Base-by-base conservation (phyloP, 2,888 invertebrate genomes). In the Bibio marci region DNA sequence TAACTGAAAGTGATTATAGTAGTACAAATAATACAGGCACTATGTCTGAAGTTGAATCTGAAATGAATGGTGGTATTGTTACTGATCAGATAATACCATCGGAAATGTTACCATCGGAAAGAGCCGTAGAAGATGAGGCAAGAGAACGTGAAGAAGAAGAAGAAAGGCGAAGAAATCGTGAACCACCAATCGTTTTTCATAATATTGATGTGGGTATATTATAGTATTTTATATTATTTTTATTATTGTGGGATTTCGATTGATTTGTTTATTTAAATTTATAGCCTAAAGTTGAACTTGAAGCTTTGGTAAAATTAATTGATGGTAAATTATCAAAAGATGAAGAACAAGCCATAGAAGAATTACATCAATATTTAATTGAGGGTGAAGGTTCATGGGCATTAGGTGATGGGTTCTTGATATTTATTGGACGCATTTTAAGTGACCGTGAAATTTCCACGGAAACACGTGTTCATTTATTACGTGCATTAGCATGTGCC, bases 331-430 rank as follows among this genome's bases (percentile, higher is more conserved):
- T 90, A 45, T 69, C 69, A 38, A 70, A 74, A 11, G 83, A 82
- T 43, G 88, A 90, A 56, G 71, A 71, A 53, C 49, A 54, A 33
- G 80, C 78, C 48, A 63, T 88, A 55, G 78, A 79, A 50, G 90
- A 91, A 64, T 64, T 91, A 49, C 76, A 80, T 55, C 85, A 86
- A 60, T 91, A 90, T 63, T 73, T 90, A 58, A 67, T 88, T 48
- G 81, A 80, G 48, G 82, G 85, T 49, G 88, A 90, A 56, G 91
- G 90, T 41, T 85, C 86, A 52, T 91, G 91, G 91, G 86, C 87
- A 41, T 68, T 91, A 17, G 83, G 88, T 10, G 90, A 90, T 52
- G 80, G 81, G 49, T 91, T 90, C 61, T 70, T 88, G 33, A 67
- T 71, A 40, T 85, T 88, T 56, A 71, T 90, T 42, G 82, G 76